Conservation (phyloP, 2,888 invertebrate species). For the Scelioninae gen. 2 region DNA sequence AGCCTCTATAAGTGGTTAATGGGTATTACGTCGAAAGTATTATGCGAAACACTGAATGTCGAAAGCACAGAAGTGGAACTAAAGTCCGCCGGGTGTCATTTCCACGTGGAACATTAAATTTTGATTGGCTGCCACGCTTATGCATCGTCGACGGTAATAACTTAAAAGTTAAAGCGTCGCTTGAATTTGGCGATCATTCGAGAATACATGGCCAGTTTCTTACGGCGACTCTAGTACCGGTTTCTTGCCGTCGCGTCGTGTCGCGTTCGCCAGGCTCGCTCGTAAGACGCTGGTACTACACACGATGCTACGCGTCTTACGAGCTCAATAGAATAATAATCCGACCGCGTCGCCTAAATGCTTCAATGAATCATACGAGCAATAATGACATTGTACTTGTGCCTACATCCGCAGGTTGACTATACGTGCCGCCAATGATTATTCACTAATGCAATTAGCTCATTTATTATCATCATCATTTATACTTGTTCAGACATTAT, state of each 20-base stretch:
- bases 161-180: conserved; percentile 42
- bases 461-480: too few species aligned
- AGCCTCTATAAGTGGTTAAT: too few species aligned
- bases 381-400: conserved; percentile 67
- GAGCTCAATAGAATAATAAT: conserved; percentile 73
- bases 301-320: conserved; percentile 67
- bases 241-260: conserved; percentile 45
- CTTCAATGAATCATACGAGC: conserved; percentile 64
- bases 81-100: conserved; percentile 48
- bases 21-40: too few species aligned
- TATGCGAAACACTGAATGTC: conserved; percentile 31
- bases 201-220: conserved; percentile 45
- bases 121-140: conserved; percentile 50
- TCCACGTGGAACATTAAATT: conserved; percentile 35
- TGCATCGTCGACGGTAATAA: conserved; percentile 42
- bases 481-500: too few species aligned
- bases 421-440: conserved; percentile 30
- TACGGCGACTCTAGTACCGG: conserved; percentile 23
- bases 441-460: conserved; percentile 10
- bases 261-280: conserved; percentile 60
- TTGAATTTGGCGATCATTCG: conserved; percentile 47
- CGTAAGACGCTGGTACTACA: conserved; percentile 68
- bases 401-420: conserved; percentile 54
- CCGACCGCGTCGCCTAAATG: conserved; percentile 61
- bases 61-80: conserved; percentile 17